phyloP scores from a whole-genome alignment of 1,140 invertebrate species.

The Gerris buenoi region DNA sequence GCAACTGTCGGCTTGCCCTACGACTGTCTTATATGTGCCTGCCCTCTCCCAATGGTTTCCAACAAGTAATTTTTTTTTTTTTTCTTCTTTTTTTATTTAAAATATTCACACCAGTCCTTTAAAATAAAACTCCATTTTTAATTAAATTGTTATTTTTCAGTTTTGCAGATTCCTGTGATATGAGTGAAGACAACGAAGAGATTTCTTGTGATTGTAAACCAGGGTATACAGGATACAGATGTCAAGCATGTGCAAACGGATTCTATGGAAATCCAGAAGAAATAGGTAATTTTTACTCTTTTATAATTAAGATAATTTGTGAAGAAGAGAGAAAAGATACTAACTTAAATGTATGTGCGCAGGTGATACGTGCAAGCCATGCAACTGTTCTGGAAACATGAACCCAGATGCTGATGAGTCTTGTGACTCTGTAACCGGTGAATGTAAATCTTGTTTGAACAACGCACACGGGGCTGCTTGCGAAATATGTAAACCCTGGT shows the following conservation, averaged over 20 bases:
- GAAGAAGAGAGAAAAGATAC: too few species aligned
- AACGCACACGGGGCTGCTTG: conserved; percentile 81
- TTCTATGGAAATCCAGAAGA: conserved; percentile 67
- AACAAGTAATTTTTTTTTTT: conserved; percentile 61
- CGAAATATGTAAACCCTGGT: conserved; percentile 75
- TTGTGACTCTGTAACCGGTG: conserved; percentile 77
- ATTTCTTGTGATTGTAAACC: conserved; percentile 74
- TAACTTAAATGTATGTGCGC: too few species aligned
- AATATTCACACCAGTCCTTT: too few species aligned
- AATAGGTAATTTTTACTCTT: conserved; percentile 33
- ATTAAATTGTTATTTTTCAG: too few species aligned
- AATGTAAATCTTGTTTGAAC: conserved; percentile 75
- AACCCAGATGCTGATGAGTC: conserved; percentile 58
- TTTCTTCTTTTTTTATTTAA: too few species aligned
- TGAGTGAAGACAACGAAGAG: conserved; percentile 60
- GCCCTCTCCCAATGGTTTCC: conserved; percentile 71
- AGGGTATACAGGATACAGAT: conserved; percentile 74
- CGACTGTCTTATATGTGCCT: conserved; percentile 91
- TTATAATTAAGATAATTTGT: too few species aligned
- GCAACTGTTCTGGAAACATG: conserved; percentile 86
- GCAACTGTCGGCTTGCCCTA: conserved; percentile 65
- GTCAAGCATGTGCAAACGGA: conserved; percentile 71
- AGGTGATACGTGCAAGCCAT: conserved; percentile 71
- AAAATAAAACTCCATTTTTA: too few species aligned
- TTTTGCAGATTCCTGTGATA: conserved; percentile 74